Evolutionary conservation across 2,888 invertebrate genomes (phyloP).

Genomic region (Troides aeacus): DNA sequence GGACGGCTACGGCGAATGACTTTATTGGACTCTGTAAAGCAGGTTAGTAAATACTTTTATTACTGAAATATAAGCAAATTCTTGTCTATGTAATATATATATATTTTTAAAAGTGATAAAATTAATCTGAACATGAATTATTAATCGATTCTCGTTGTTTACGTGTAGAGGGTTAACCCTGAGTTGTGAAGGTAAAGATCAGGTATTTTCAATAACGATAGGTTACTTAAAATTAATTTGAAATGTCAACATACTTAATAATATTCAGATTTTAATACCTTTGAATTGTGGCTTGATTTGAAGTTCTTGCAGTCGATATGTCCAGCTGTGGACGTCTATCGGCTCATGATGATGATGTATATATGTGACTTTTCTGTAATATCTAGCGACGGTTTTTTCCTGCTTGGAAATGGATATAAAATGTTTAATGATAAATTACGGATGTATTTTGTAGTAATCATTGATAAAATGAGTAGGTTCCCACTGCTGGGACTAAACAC

Average conservation of each 20-base stretch:
- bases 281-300: neutral
- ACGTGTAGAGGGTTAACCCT: neutral
- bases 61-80: neutral
- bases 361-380: too few relatives aligned
- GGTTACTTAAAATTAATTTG: neutral
- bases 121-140: neutral
- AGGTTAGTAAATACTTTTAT: slow-evolving; percentile 67
- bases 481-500: too few relatives aligned
- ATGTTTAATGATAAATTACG: too few relatives aligned
- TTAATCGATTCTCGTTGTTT: neutral
- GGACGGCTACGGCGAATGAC: slow-evolving; percentile 58
- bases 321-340: too few relatives aligned
- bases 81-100: too few relatives aligned
- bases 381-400: too few relatives aligned
- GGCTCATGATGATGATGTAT: too few relatives aligned
- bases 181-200: neutral
- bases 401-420: too few relatives aligned
- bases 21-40: slow-evolving; percentile 78
- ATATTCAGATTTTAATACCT: neutral
- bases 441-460: too few relatives aligned
- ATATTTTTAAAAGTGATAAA: neutral
- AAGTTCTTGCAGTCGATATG: neutral
- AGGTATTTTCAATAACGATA: slow-evolving; percentile 14
- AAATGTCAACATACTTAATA: neutral
- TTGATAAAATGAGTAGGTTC: too few relatives aligned